Percentiles rank a stretch among this genome's conserved stretches.
Conservation (phyloP, 2,888 invertebrate genomes). For the Pollenia griseotomentosa region DNA sequence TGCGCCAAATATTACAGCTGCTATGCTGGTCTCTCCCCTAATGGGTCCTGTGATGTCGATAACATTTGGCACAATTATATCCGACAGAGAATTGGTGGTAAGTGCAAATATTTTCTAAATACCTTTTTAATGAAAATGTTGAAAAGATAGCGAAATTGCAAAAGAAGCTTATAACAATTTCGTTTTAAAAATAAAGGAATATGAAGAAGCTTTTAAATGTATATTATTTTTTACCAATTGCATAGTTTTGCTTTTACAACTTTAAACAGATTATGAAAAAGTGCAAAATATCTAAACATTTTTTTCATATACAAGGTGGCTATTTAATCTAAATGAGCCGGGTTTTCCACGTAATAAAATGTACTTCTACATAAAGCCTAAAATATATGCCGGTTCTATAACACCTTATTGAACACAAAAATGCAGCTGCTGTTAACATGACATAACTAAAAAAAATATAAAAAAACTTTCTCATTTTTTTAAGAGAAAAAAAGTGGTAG, state of each 20-base stretch:
- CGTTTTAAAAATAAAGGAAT: too few species aligned
- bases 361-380: too few species aligned
- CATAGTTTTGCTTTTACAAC: too few species aligned
- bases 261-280: too few species aligned
- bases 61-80: constrained; percentile 92
- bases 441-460: background rate
- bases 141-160: background rate
- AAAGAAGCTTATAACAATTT: background rate
- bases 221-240: background rate
- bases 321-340: too few species aligned
- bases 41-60: constrained; percentile 95
- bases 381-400: too few species aligned
- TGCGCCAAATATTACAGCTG: constrained; percentile 91
- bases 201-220: background rate
- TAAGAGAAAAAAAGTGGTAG: background rate
- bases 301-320: too few species aligned
- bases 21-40: constrained; percentile 90
- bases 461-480: background rate
- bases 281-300: too few species aligned
- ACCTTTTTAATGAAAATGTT: background rate
- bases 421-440: background rate
- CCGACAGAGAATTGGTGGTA: constrained; percentile 87
- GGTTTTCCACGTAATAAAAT: too few species aligned
- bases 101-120: constrained; percentile 75
- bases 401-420: background rate